A percentile compares a stretch with the other conserved stretches of the same genome.
phyloP scores from a whole-genome alignment of 2,113 vertebrate species.

The Hypanus sabinus region DNA sequence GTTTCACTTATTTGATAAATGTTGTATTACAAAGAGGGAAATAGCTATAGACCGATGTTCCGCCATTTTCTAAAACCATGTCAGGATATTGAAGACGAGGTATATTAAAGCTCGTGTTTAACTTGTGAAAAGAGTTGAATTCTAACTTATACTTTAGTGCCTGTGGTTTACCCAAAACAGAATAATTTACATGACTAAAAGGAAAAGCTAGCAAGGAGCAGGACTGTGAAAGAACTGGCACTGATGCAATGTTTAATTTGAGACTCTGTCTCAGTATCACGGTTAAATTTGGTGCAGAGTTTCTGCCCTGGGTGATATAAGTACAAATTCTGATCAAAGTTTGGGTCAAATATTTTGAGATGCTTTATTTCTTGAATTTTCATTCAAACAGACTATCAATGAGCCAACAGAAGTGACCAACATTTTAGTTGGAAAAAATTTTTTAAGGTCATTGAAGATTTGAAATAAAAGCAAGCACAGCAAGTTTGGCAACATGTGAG shows the following conservation, averaged over 20 bases:
- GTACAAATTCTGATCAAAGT: too few relatives aligned
- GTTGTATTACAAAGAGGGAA: neutral
- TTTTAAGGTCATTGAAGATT: too few relatives aligned
- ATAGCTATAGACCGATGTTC: too few relatives aligned
- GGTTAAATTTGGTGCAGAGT: neutral
- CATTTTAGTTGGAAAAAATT: too few relatives aligned
- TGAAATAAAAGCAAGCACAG: too few relatives aligned
- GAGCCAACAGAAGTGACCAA: too few relatives aligned
- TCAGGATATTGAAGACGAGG: neutral
- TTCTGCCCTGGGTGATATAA: too few relatives aligned
- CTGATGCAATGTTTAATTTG: neutral
- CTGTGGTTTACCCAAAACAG: neutral
- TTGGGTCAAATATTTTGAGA: too few relatives aligned
- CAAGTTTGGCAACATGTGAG: too few relatives aligned
- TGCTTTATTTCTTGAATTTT: too few relatives aligned
- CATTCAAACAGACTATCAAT: too few relatives aligned
- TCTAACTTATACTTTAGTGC: neutral
- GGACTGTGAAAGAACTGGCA: neutral
- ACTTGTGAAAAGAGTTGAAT: neutral
- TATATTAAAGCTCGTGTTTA: neutral
- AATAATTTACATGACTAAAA: neutral
- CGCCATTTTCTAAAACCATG: neutral
- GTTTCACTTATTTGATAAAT: neutral
- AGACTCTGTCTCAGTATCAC: neutral
- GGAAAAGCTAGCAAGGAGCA: neutral